Base-by-base conservation (phyloP, 2,113 vertebrate genomes). In the Oreochromis tanganicae region DNA sequence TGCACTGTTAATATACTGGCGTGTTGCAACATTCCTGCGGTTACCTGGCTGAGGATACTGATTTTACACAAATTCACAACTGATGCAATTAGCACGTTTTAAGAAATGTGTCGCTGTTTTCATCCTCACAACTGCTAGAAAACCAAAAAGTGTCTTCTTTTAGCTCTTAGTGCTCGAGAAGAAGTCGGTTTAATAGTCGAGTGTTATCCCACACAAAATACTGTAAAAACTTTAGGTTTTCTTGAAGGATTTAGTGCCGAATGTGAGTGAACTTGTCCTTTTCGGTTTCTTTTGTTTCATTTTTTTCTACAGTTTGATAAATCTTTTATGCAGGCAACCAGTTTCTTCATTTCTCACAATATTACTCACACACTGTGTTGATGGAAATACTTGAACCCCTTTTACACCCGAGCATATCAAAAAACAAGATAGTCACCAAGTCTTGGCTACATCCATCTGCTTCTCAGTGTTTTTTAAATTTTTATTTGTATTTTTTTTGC, bases 401-500 rank as follows among this genome's bases (percentile, higher is more conserved):
- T 90, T 86, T 56, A 90, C 90, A 91, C 59, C 83, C 48, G 85
- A 79, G 78, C 86, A 86, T 92, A 91, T 89, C 91, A 94, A 92
- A 92, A 81, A 88, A 90, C 57, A 80, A 86, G 61, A 87, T 89
- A 85, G 88, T 90, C 85, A 86, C 88, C 85, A 68, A 86, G 48
- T 89, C 91, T 91, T 50, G 87, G 92, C 93, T 93, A 94, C 90
- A 93, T 86, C 91, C 93, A 92, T 85, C 90, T 88, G 92, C 91
- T 81, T 92, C 83, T 84, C 84, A 7, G 46, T 84, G 86, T 88
- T 81, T 90, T 88, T 85, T 82, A 50, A 10, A 38, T 68, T 89
- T 85, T 50, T 50, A 57, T 63, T 63, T 36, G 32, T n/a, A 63
- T 63, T 57, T 75, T 78, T 89, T 91, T 86, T 82, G 73, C 78